A percentile compares a stretch with the other conserved stretches of the same genome.
These are phyloP conservation scores for Centruroides sculpturatus DNA, from an alignment of 1,140 invertebrate genomes.

Conservation along the genomic window DNA sequence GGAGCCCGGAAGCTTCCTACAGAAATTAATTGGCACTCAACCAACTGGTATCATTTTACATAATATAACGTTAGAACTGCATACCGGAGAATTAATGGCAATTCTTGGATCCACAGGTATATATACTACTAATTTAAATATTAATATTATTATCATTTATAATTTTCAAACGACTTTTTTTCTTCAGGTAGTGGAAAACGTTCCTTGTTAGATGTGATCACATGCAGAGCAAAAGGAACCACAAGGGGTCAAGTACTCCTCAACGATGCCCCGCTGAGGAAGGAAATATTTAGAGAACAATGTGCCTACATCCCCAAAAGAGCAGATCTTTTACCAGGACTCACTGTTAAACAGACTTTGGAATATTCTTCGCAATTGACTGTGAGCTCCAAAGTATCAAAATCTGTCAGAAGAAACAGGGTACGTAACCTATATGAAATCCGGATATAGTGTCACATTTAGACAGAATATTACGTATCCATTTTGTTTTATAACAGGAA, in stretches of 20 bases:
- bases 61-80: constrained; percentile 75
- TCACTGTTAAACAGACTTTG: constrained; percentile 72
- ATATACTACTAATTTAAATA: neutral
- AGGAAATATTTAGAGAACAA: constrained; percentile 58
- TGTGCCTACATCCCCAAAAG: constrained; percentile 73
- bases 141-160: neutral
- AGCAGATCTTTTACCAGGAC: constrained; percentile 60
- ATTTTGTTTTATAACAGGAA: no score
- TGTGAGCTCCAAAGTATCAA: constrained; percentile 43
- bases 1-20: constrained; percentile 57
- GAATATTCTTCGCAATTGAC: constrained; percentile 52
- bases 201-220: constrained; percentile 76
- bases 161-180: neutral
- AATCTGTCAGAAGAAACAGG: constrained; percentile 16
- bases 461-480: no score
- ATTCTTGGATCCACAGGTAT: constrained; percentile 78
- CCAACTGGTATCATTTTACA: constrained; percentile 72
- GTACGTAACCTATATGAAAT: constrained; percentile 4
- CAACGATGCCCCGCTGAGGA: constrained; percentile 62
- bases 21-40: constrained; percentile 56
- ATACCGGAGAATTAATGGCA: constrained; percentile 79
- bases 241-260: constrained; percentile 66
- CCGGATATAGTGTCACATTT: no score
- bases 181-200: constrained; percentile 52
- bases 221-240: constrained; percentile 41